Evolutionary conservation across 23 tunicate genomes (phyloP), one percentile per base, ranked within the genome.

Genomic region (Pegea sp.): DNA sequence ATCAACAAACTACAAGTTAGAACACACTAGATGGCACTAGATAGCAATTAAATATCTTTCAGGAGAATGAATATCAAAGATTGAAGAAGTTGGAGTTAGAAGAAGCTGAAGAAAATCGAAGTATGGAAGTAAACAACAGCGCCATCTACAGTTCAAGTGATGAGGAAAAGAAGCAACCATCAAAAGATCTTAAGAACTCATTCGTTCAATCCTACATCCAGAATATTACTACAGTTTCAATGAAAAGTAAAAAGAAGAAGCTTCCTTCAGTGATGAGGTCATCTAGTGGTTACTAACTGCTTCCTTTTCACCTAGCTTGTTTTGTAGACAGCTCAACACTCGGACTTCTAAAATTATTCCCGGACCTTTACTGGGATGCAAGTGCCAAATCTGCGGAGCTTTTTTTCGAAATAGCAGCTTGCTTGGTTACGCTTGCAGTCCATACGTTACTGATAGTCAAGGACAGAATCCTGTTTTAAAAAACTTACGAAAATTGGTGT

Each of bases 311-410:
- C n/a, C n/a, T n/a, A n/a, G n/a, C n/a, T n/a, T n/a, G n/a, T n/a
- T n/a, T n/a, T n/a, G n/a, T n/a, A n/a, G n/a, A n/a, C n/a, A n/a
- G n/a, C n/a, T n/a, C n/a, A n/a, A n/a, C n/a, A n/a, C n/a, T n/a
- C n/a, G n/a, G n/a, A n/a, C n/a, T n/a, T 63, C 76, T 31, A 58
- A 67, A 4, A 66, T 62, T n/a, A 69, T 74, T 54, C 77, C 96
- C 30, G 96, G 96, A 19, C 96, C 96, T 13, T 74, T 86, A 33
- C 64, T 86, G 11, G 96, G 96, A 29, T 86, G 96, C 56, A 74
- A 74, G 29, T 86, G 96, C 44, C 86, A 68, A 49, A 86, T 74
- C 77, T 86, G 96, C 59, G 60, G 48, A 5, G 72, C 86, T 1
- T 86, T 86, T 64, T 86, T 86, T 56, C 69, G 66, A 30, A 86